phyloP scores from a whole-genome alignment of 2,797 vertebrate genomes.

The Aplochiton taeniatus region DNA sequence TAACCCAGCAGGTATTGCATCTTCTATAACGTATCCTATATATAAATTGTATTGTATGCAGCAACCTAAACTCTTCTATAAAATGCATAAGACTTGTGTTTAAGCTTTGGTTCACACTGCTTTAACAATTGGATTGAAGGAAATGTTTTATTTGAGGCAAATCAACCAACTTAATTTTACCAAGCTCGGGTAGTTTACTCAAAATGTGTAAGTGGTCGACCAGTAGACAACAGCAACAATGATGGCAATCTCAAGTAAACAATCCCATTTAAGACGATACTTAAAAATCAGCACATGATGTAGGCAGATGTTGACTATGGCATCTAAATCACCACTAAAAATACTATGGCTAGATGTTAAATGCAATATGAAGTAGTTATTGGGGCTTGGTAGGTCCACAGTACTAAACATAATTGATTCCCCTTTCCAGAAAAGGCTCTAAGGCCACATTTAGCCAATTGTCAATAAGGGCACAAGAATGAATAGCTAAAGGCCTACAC shows the following conservation, averaged over 20 bases:
- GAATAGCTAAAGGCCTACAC: background rate
- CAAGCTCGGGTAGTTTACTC: no score
- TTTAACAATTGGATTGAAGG: conserved; percentile 57
- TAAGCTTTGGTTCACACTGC: conserved; percentile 86
- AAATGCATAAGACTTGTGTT: conserved; percentile 79
- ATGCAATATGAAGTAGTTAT: conserved; percentile 60
- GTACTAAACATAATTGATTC: conserved; percentile 47
- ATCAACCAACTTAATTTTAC: conserved; percentile 46
- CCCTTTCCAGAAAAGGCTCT: conserved; percentile 66
- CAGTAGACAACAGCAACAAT: conserved; percentile 30
- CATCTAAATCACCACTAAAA: conserved; percentile 45
- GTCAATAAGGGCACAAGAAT: conserved; percentile 38
- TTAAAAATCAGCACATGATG: conserved; percentile 62
- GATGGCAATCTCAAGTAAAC: conserved; percentile 51
- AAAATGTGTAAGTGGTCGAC: conserved; percentile 16
- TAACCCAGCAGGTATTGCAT: conserved; percentile 76
- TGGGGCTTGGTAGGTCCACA: conserved; percentile 61
- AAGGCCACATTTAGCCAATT: conserved; percentile 68
- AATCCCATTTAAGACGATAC: conserved; percentile 48
- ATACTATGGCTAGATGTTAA: conserved; percentile 56
- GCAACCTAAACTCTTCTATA: conserved; percentile 69
- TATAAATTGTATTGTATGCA: conserved; percentile 51
- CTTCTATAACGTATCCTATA: conserved; percentile 49
- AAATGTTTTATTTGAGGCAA: conserved; percentile 54
- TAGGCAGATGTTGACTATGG: conserved; percentile 38